phyloP scores from a whole-genome alignment of 2,888 invertebrate species.

The Erpobdella octoculata region DNA sequence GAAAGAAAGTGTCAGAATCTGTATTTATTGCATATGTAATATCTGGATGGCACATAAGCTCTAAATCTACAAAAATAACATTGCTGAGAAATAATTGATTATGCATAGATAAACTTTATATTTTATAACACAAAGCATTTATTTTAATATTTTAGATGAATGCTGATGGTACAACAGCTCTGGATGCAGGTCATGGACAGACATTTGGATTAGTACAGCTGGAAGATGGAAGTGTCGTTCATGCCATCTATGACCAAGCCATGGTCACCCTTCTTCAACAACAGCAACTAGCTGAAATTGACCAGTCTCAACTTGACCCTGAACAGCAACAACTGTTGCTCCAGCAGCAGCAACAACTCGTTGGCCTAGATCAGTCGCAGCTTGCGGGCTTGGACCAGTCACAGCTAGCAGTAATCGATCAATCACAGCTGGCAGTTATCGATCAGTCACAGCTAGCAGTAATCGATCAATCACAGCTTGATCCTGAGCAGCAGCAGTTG shows the following conservation, averaged over 20 bases:
- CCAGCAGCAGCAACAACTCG: slow-evolving; percentile 15
- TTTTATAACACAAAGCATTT: neutral
- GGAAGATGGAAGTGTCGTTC: slow-evolving; percentile 25
- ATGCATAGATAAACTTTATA: no score
- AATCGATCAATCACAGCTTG: slow-evolving; percentile 8
- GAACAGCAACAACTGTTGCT: slow-evolving; percentile 11
- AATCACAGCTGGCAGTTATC: slow-evolving; percentile 3
- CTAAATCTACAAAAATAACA: no score
- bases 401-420: neutral
- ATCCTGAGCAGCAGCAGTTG: slow-evolving; percentile 13
- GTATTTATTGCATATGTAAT: no score
- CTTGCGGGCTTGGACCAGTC: neutral
- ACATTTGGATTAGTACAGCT: slow-evolving; percentile 22
- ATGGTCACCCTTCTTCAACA: slow-evolving; percentile 17
- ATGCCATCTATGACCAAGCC: slow-evolving; percentile 16
- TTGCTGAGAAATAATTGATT: no score
- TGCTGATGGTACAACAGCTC: neutral
- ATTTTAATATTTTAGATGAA: neutral
- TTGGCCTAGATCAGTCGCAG: neutral
- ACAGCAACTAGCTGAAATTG: neutral
- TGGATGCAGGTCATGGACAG: neutral
- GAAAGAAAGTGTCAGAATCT: no score
- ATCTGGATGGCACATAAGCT: no score
- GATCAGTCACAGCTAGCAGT: slow-evolving; percentile 18
- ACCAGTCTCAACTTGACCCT: neutral